These are phyloP conservation scores for Nipponia nippon DNA, from an alignment of 2,113 vertebrate species.

Conservation along the genomic window DNA sequence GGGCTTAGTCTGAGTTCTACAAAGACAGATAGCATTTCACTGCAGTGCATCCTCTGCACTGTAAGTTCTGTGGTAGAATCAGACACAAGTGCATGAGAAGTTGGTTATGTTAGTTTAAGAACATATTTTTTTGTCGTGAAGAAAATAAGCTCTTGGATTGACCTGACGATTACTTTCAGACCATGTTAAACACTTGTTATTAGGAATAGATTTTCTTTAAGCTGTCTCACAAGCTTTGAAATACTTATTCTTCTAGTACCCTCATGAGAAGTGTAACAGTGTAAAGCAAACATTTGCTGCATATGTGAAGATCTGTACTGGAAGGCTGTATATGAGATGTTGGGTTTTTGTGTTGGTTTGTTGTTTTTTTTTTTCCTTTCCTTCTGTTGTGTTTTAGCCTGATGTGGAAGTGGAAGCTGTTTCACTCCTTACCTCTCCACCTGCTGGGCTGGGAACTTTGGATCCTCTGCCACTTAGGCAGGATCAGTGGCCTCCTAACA, in stretches of 20 bases:
- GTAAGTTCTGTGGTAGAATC: neutral
- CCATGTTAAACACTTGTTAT: neutral
- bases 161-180: neutral
- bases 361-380: neutral
- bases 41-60: neutral
- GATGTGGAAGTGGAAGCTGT: neutral
- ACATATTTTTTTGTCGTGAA: neutral
- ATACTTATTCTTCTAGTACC: neutral
- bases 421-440: conserved; percentile 51
- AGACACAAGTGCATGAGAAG: neutral
- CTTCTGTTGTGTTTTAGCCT: conserved; percentile 40
- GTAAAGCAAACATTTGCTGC: neutral
- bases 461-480: conserved; percentile 82
- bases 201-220: neutral
- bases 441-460: conserved; percentile 80
- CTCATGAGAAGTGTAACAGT: neutral
- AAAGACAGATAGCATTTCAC: neutral
- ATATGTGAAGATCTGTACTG: neutral
- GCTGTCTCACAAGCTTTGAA: neutral
- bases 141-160: neutral
- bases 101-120: neutral
- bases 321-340: neutral
- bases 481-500: conserved; percentile 40
- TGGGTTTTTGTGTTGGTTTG: neutral
- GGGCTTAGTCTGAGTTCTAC: neutral